A percentile compares a stretch with the other conserved stretches of the same genome.
Evolutionary conservation across 2,888 invertebrate genomes (phyloP).

Genomic region (Nebria brevicollis): DNA sequence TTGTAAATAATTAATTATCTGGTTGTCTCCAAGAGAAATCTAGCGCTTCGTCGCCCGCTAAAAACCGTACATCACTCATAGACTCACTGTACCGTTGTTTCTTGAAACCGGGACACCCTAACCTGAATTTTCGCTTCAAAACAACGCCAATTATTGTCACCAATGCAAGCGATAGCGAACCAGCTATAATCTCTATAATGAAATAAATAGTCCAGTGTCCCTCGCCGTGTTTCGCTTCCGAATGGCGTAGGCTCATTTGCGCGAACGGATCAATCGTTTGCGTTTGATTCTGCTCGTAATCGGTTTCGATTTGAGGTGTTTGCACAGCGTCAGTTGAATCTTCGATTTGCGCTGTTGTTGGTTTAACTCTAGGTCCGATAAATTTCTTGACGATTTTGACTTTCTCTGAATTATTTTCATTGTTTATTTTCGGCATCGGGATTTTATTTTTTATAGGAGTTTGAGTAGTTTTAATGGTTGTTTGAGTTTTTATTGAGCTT

Average conservation of each 20-base stretch:
- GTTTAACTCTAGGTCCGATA: slow-evolving; percentile 11
- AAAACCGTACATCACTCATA: slow-evolving; percentile 67
- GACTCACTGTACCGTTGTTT: slow-evolving; percentile 25
- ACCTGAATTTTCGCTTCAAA: slow-evolving; percentile 4
- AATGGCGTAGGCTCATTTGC: not conserved
- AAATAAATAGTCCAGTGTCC: not conserved
- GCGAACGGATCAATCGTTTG: not conserved
- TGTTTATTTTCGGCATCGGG: not conserved
- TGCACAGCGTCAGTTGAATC: slow-evolving; percentile 4
- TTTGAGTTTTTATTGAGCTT: slow-evolving; percentile 13
- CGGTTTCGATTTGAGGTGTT: slow-evolving; percentile 28
- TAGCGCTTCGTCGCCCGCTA: slow-evolving; percentile 67
- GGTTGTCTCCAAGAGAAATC: slow-evolving; percentile 65
- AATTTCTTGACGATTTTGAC: not conserved
- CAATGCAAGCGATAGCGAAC: slow-evolving; percentile 19
- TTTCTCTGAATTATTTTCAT: not conserved
- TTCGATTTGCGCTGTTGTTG: slow-evolving; percentile 29
- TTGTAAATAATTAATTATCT: slow-evolving; percentile 10
- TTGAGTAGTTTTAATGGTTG: slow-evolving; percentile 36
- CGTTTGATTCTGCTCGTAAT: slow-evolving; percentile 26
- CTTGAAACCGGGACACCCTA: slow-evolving; percentile 22
- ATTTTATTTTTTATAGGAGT: not conserved
- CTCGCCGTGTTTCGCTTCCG: not conserved
- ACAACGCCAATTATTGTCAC: slow-evolving; percentile 25
- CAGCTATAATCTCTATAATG: slow-evolving; percentile 33